These are phyloP conservation scores for Latrodectus hesperus DNA, from an alignment of 2,888 invertebrate genomes.

Conservation along the genomic window DNA sequence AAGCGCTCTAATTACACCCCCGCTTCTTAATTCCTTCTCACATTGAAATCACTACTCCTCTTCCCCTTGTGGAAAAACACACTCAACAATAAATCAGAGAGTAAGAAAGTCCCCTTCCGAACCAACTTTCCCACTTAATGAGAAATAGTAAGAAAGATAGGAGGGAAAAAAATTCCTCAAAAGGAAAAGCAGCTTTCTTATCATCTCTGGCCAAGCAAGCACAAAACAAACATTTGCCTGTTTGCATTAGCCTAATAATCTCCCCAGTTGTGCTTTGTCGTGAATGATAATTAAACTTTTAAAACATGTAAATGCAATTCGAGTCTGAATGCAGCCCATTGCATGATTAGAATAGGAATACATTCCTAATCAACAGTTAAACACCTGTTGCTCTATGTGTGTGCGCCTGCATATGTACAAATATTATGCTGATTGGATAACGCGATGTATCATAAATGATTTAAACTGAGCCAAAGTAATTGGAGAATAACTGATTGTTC, in stretches of 20 bases:
- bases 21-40: background rate
- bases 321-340: conserved; percentile 45
- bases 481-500: background rate
- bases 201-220: conserved; percentile 56
- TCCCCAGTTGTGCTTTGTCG: conserved; percentile 33
- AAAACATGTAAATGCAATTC: conserved; percentile 66
- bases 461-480: background rate
- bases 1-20: background rate
- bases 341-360: conserved; percentile 4
- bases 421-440: background rate
- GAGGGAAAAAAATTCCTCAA: conserved; percentile 6
- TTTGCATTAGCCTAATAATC: conserved; percentile 55
- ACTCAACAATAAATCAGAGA: background rate
- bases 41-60: background rate
- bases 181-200: conserved; percentile 37
- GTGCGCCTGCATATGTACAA: background rate
- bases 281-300: conserved; percentile 66
- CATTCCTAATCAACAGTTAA: conserved; percentile 64
- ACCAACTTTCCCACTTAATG: background rate
- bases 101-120: background rate
- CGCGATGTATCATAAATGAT: background rate
- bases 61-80: background rate
- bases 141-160: conserved; percentile 11
- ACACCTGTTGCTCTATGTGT: conserved; percentile 54
- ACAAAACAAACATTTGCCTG: conserved; percentile 61